These are phyloP conservation scores for Rhinoraja longicauda DNA, from an alignment of 2,797 vertebrate genomes.

Conservation along the genomic window DNA sequence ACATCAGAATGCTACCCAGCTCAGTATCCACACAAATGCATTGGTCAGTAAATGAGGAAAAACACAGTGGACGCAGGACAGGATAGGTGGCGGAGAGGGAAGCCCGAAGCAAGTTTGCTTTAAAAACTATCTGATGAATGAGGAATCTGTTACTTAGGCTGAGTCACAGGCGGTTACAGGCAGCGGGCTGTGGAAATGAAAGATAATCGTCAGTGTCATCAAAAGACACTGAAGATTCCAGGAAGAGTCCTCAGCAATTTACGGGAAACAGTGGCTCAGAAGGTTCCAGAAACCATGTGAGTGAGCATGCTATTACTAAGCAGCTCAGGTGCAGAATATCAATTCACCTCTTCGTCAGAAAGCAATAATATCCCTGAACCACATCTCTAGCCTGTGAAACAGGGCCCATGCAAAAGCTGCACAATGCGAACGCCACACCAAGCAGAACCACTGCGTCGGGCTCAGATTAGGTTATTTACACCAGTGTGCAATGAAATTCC, in stretches of 20 bases:
- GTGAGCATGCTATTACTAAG: background rate
- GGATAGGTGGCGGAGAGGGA: too few species aligned
- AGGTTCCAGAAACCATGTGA: slow-evolving; percentile 21
- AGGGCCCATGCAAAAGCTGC: background rate
- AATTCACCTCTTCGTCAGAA: background rate
- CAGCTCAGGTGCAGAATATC: background rate
- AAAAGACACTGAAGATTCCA: background rate
- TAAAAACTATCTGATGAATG: too few species aligned
- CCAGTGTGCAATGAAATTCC: too few species aligned
- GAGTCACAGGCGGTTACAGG: too few species aligned
- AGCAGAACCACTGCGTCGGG: background rate
- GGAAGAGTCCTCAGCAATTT: background rate
- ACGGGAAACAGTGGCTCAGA: slow-evolving; percentile 15
- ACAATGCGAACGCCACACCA: background rate
- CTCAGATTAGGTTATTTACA: too few species aligned
- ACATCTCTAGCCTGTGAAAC: background rate
- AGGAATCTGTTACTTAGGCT: too few species aligned
- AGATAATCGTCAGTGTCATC: too few species aligned
- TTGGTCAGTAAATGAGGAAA: background rate
- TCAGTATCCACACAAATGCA: background rate
- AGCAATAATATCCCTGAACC: background rate
- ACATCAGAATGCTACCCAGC: background rate
- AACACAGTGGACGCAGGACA: background rate
- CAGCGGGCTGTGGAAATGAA: too few species aligned
- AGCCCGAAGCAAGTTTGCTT: too few species aligned